Percentiles rank a stretch among this genome's conserved stretches.
Conservation (phyloP, 2,113 vertebrate genomes). For the Chaetops frenatus region DNA sequence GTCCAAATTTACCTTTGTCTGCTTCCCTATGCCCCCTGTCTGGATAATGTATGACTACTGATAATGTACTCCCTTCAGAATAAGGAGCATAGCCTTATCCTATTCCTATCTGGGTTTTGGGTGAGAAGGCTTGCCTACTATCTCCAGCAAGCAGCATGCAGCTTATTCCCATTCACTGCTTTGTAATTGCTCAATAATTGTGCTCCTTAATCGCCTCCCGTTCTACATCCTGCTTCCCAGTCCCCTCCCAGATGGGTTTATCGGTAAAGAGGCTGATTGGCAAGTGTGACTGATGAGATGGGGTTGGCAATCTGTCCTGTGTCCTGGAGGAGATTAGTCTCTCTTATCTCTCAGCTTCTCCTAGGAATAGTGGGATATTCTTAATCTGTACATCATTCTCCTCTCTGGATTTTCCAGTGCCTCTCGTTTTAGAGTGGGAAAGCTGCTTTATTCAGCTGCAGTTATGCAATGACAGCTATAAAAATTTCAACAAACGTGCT, state of each 20-base stretch:
- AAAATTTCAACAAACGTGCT: neutral
- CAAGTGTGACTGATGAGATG: slow-evolving; percentile 47
- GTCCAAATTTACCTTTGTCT: neutral
- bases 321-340: slow-evolving; percentile 5
- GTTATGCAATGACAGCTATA: neutral
- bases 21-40: neutral
- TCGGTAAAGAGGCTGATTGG: slow-evolving; percentile 3
- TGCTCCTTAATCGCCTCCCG: neutral
- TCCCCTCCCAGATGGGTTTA: slow-evolving; percentile 16
- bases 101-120: neutral
- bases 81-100: neutral
- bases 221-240: slow-evolving; percentile 12
- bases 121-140: neutral
- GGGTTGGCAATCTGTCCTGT: neutral
- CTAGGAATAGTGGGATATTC: neutral
- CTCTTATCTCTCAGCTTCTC: slow-evolving; percentile 9
- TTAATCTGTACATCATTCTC: slow-evolving; percentile 25
- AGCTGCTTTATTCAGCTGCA: slow-evolving; percentile 3
- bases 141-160: slow-evolving; percentile 20
- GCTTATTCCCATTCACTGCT: slow-evolving; percentile 5
- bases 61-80: neutral
- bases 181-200: slow-evolving; percentile 22
- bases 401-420: neutral
- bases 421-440: neutral
- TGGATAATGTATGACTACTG: neutral